A percentile compares a stretch with the other conserved stretches of the same genome.
phyloP scores from a whole-genome alignment of 2,888 invertebrate genomes.

The Drosophila suboccidentalis region DNA sequence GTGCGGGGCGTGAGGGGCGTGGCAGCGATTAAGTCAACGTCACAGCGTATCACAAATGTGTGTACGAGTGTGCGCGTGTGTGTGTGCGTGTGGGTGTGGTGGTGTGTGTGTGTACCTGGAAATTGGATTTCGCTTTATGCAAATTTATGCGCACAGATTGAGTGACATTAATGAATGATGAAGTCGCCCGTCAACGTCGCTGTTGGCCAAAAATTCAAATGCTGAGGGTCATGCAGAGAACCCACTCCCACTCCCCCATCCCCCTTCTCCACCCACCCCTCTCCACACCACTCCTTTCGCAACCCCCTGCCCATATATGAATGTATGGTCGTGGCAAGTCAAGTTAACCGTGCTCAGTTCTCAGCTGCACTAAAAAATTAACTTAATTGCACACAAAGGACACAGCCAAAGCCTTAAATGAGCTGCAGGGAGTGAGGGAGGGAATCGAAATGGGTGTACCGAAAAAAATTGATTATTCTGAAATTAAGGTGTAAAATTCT shows the following conservation, averaged over 20 bases:
- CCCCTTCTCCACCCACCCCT: too few relatives aligned
- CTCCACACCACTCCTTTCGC: neutral
- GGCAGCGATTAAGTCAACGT: slow-evolving; percentile 53
- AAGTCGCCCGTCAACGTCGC: slow-evolving; percentile 52
- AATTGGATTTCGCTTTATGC: slow-evolving; percentile 79
- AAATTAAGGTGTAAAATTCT: too few relatives aligned
- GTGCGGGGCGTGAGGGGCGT: slow-evolving; percentile 35
- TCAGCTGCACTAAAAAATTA: slow-evolving; percentile 44
- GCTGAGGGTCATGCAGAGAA: neutral
- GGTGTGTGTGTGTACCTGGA: slow-evolving; percentile 41
- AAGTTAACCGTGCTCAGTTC: slow-evolving; percentile 3
- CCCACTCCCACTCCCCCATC: too few relatives aligned
- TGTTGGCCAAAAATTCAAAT: slow-evolving; percentile 18
- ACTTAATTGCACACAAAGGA: slow-evolving; percentile 54
- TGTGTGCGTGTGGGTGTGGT: neutral
- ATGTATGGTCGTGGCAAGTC: neutral
- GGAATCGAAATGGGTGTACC: too few relatives aligned
- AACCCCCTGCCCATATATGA: too few relatives aligned
- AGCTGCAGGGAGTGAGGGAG: neutral
- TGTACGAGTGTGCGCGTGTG: neutral
- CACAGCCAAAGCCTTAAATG: slow-evolving; percentile 41
- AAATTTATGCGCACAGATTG: slow-evolving; percentile 80
- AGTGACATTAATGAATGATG: slow-evolving; percentile 80
- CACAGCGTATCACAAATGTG: slow-evolving; percentile 31
- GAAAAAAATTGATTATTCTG: too few relatives aligned